Base-by-base conservation (phyloP, 2,888 invertebrate species). In the Herminia tarsipennalis region DNA sequence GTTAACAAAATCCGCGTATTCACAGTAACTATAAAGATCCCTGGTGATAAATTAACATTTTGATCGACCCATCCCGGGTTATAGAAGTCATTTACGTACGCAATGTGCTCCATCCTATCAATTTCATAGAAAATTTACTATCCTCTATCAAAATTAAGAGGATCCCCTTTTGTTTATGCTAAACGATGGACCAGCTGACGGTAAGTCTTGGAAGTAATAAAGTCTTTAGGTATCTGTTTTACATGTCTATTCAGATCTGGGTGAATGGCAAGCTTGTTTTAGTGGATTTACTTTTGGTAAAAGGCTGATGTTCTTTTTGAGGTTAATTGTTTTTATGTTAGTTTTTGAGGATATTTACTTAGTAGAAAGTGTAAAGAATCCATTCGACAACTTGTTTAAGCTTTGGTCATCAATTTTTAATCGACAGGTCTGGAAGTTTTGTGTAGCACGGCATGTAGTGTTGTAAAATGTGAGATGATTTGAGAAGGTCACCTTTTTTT, bases 1-100 rank as follows among this genome's bases (percentile, higher is more conserved):
- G 63, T 62, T 58, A 57, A 56, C 44, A 45, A 47, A 47, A 48
- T 58, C 24, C 13, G 25, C 36, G 47, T 50, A 43, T 41, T 41
- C 40, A 36, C 46, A 46, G 51, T 51, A 64, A 44, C 55, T 38
- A 46, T 58, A 69, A 58, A 61, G 67, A 62, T 69, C 66, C 60
- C 56, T 56, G 35, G 51, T 56, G 57, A 71, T 71, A 71, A 70
- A 71, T 71, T 71, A 68, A 70, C 72, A 68, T 70, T 71, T 64
- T 62, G 68, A 68, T 66, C 59, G 70, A 45, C 50, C 62, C 42
- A 42, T 56, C 56, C 50, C 33, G 39, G 56, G 46, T 64, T 66
- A 57, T 49, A 53, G 58, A 48, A 62, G 56, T 55, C 47, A 60
- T 70, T 70, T 69, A 48, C 65, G 54, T 60, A 59, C 54, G 56